Evolutionary conservation across 2,888 invertebrate genomes (phyloP).

Genomic region (Hedya salicella): DNA sequence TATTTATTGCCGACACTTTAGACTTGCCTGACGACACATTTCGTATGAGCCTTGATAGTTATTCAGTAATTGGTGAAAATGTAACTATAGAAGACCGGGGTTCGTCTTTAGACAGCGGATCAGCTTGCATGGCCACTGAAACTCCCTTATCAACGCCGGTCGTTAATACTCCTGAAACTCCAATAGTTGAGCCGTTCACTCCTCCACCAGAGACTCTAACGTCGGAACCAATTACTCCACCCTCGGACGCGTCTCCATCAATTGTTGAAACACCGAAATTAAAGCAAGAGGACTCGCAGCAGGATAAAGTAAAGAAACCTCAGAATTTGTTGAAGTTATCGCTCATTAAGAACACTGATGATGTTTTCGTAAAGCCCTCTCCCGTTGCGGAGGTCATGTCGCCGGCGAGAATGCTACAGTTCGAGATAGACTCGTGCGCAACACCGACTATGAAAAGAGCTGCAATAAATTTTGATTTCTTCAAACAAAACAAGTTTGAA

Average conservation of each 20-base stretch:
- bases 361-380: constrained; percentile 73
- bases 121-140: constrained; percentile 44
- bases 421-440: constrained; percentile 68
- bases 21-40: constrained; percentile 75
- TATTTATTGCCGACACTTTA: constrained; percentile 66
- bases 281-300: constrained; percentile 46
- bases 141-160: constrained; percentile 40
- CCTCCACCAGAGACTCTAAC: constrained; percentile 16
- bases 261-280: constrained; percentile 63
- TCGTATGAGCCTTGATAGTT: constrained; percentile 72
- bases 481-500: constrained; percentile 70
- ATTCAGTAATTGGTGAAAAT: constrained; percentile 74
- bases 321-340: constrained; percentile 66
- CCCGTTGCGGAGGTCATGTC: constrained; percentile 74
- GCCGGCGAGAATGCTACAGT: constrained; percentile 79
- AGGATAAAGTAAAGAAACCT: constrained; percentile 51
- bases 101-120: constrained; percentile 59
- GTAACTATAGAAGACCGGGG: constrained; percentile 68
- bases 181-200: constrained; percentile 47
- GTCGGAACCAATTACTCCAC: constrained; percentile 46
- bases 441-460: constrained; percentile 81
- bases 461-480: constrained; percentile 75
- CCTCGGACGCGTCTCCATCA: constrained; percentile 52
- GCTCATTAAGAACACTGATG: constrained; percentile 65
- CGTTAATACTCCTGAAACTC: constrained; percentile 48